Conservation (phyloP, 2,888 invertebrate genomes). For the Dasysyrphus tricinctus region DNA sequence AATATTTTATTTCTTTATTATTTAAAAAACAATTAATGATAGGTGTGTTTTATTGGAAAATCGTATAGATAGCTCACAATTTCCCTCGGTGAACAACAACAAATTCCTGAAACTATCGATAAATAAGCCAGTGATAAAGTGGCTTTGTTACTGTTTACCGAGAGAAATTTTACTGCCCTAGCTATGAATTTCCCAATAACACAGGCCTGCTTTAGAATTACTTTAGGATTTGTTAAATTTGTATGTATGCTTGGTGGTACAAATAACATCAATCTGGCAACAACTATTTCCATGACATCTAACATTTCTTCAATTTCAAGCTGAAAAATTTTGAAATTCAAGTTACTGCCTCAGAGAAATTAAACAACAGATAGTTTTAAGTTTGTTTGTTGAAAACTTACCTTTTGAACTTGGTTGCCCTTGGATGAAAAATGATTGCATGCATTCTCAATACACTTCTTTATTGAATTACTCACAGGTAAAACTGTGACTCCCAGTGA, state of each 20-base stretch:
- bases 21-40: no score
- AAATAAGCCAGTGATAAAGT: no score
- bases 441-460: slow-evolving; percentile 39
- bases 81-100: no score
- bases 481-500: slow-evolving; percentile 12
- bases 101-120: no score
- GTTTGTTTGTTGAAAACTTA: neutral
- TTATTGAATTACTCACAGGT: slow-evolving; percentile 29
- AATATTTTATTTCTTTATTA: neutral
- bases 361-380: no score
- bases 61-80: no score
- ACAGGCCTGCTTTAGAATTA: neutral
- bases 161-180: no score
- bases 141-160: no score
- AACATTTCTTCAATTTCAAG: slow-evolving; percentile 54
- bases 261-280: slow-evolving; percentile 22
- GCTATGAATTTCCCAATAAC: no score
- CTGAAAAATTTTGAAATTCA: slow-evolving; percentile 13
- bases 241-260: slow-evolving; percentile 39
- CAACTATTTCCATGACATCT: slow-evolving; percentile 54
- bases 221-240: slow-evolving; percentile 50
- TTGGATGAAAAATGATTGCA: slow-evolving; percentile 55
- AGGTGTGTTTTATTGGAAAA: no score
- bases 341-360: neutral
- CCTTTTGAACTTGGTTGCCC: slow-evolving; percentile 65